These are phyloP conservation scores for Kryptolebias ocellatus DNA, from an alignment of 2,797 vertebrate genomes.

Conservation along the genomic window DNA sequence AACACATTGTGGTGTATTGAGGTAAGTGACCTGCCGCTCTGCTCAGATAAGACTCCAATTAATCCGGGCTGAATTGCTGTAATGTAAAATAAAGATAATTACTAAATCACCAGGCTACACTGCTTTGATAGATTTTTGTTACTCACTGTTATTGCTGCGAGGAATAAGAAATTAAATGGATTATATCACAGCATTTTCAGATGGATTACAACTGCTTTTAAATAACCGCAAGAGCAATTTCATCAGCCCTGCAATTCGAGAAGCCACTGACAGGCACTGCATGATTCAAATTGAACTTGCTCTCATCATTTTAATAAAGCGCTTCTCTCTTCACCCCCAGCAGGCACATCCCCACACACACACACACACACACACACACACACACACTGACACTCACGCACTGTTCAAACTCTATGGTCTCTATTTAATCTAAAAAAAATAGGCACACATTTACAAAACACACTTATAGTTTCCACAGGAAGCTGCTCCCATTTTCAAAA, in stretches of 20 bases:
- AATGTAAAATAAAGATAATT: constrained; percentile 88
- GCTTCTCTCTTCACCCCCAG: constrained; percentile 77
- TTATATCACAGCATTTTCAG: constrained; percentile 86
- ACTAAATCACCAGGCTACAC: constrained; percentile 85
- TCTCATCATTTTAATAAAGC: constrained; percentile 85
- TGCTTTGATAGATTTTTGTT: constrained; percentile 85
- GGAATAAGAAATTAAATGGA: constrained; percentile 87
- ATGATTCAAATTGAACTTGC: constrained; percentile 84
- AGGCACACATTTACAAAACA: constrained; percentile 47
- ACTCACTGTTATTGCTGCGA: constrained; percentile 81
- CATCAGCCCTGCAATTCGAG: constrained; percentile 83
- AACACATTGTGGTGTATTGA: constrained; percentile 79
- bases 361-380: constrained; percentile 25
- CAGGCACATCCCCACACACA: constrained; percentile 53
- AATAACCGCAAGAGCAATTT: constrained; percentile 87
- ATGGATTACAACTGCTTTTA: constrained; percentile 90
- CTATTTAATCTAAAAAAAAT: constrained; percentile 52
- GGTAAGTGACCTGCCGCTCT: constrained; percentile 84
- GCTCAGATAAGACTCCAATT: constrained; percentile 85
- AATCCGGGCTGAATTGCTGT: constrained; percentile 81
- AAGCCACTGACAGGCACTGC: constrained; percentile 83
- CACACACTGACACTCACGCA: constrained; percentile 7
- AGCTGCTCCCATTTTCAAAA: constrained; percentile 49
- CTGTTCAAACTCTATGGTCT: constrained; percentile 53
- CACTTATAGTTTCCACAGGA: constrained; percentile 50